These are phyloP conservation scores for Eristalinus sepulchralis DNA, from an alignment of 2,888 invertebrate genomes.

Conservation along the genomic window DNA sequence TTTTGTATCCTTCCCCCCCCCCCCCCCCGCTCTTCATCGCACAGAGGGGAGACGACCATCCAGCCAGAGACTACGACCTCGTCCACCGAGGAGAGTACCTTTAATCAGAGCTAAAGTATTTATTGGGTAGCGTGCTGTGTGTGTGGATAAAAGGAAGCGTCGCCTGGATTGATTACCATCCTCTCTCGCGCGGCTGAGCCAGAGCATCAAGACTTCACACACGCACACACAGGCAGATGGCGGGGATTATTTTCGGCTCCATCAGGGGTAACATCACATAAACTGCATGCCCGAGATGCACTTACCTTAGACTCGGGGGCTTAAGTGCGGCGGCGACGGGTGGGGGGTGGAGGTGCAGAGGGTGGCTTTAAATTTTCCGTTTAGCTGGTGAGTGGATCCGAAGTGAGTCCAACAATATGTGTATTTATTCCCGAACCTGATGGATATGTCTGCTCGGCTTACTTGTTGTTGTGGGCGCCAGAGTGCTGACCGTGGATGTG, in stretches of 20 bases:
- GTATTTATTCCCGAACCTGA: conserved; percentile 27
- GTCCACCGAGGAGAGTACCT: conserved; percentile 35
- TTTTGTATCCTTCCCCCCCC: conserved; percentile 9
- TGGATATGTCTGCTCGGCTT: conserved; percentile 49
- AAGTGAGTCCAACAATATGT: not conserved
- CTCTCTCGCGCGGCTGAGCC: conserved; percentile 23
- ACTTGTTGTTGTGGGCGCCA: conserved; percentile 18
- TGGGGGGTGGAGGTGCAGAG: conserved; percentile 5
- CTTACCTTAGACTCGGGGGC: conserved; percentile 46
- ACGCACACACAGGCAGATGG: not conserved
- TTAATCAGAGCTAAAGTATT: conserved; percentile 70
- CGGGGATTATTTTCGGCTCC: conserved; percentile 59
- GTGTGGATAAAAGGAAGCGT: conserved; percentile 65
- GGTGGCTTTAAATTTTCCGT: conserved; percentile 46
- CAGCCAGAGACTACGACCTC: not conserved
- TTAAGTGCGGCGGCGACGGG: not conserved
- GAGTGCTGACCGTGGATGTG: not conserved
- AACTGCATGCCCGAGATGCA: conserved; percentile 55
- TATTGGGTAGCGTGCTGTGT: conserved; percentile 62
- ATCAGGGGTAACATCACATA: conserved; percentile 39
- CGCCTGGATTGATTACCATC: conserved; percentile 68
- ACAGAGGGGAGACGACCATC: conserved; percentile 4
- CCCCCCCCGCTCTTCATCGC: not conserved
- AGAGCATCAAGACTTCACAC: conserved; percentile 11
- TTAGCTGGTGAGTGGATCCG: conserved; percentile 15